Evolutionary conservation across 2,888 invertebrate genomes (phyloP), one percentile per base, ranked within the genome.

Genomic region (Pseudococcus longispinus): DNA sequence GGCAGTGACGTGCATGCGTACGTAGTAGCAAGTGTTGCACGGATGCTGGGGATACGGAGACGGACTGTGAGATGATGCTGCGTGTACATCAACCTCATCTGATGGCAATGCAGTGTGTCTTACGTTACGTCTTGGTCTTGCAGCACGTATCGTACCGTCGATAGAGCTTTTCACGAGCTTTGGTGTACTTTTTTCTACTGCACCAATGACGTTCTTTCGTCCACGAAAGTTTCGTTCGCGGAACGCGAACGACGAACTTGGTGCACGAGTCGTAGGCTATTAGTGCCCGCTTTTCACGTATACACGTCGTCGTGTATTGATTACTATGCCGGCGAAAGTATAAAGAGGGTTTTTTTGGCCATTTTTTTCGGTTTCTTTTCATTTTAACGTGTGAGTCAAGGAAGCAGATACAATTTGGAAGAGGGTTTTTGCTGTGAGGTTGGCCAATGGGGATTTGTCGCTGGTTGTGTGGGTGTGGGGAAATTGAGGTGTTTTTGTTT

Each of bases 21-120:
- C 77, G 77, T 80, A 42, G 77, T 80, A 80, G 37, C 77, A 80
- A 80, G 77, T 80, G 77, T 80, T 80, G 77, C 77, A 42, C 77
- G 77, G 42, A 80, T 80, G 77, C 74, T 74, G 74, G 65, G 9
- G 65, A 26, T n/a, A 4, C n/a, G 51, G n/a, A n/a, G n/a, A n/a
- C n/a, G n/a, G n/a, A n/a, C n/a, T n/a, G n/a, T n/a, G n/a, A n/a
- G n/a, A n/a, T n/a, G 23, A 60, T 60, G 60, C 60, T 60, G 60
- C 13, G 60, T 60, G 74, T 37, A 74, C n/a, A n/a, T n/a, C n/a
- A n/a, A n/a, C n/a, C n/a, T n/a, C n/a, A n/a, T n/a, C n/a, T n/a
- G n/a, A n/a, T n/a, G n/a, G n/a, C n/a, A n/a, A n/a, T n/a, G n/a
- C n/a, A n/a, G 51, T n/a, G 18, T 51, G n/a, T 51, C n/a, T 51